Evolutionary conservation across 2,113 vertebrate genomes (phyloP).

Genomic region (Cacatua alba): DNA sequence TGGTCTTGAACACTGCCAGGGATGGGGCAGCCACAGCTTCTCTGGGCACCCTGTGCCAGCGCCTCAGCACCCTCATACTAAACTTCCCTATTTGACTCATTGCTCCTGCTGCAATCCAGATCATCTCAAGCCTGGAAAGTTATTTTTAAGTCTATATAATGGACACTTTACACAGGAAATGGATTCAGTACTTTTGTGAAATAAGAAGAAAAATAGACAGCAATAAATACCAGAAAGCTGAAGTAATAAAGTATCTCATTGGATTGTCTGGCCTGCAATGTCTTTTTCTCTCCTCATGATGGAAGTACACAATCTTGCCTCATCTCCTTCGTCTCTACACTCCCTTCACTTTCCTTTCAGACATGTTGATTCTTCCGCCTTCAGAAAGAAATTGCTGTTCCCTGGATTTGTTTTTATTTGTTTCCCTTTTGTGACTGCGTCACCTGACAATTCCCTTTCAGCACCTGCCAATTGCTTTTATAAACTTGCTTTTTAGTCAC

Average conservation of each 20-base stretch:
- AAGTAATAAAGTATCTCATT: neutral
- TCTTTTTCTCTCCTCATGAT: neutral
- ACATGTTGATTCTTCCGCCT: neutral
- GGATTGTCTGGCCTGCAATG: neutral
- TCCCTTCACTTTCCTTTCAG: neutral
- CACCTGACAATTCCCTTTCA: constrained; percentile 21
- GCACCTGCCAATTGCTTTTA: neutral
- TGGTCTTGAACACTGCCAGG: neutral
- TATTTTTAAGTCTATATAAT: neutral
- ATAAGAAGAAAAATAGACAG: neutral
- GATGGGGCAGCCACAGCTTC: neutral
- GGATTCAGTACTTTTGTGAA: neutral
- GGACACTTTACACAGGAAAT: neutral
- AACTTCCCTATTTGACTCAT: neutral
- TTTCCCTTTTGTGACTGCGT: neutral
- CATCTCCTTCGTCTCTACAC: neutral
- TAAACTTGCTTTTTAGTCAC: neutral
- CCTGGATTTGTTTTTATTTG: constrained; percentile 37
- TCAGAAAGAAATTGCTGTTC: neutral
- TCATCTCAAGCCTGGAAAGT: neutral
- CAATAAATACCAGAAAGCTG: constrained; percentile 6
- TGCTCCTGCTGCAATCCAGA: neutral
- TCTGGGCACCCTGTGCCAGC: neutral
- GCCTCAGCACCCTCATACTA: neutral
- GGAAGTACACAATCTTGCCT: neutral